Base-by-base conservation (phyloP, 2,797 vertebrate species). In the Arnoldichthys spilopterus region DNA sequence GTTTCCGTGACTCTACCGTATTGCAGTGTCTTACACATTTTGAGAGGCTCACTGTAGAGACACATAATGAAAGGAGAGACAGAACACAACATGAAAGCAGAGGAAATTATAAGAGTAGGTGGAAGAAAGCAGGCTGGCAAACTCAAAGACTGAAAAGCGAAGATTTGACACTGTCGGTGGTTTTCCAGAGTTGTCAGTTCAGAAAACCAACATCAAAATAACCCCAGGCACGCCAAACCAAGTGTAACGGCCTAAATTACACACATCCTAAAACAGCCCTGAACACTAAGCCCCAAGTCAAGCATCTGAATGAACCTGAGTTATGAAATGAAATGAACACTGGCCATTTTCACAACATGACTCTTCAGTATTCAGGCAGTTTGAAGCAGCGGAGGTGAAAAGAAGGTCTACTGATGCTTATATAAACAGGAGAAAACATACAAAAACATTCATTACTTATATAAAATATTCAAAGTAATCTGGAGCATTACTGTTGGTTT, bases 131-230 rank as follows among this genome's bases (percentile, higher is more conserved):
- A 22, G 24, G 20, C 47, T 30, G 28, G 16, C 59, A 70, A 56
- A 20, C 26, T 43, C n/a, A 62, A 30, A 62, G 30, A 20, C 30
- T n/a, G 26, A 75, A 49, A 45, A 9, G 8, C 63, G n/a, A 22
- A 64, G 54, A 40, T 47, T 62, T 6, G 18, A 32, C 45, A n/a
- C 59, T 34, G 64, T 72, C 40, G 6, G 74, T 63, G 68, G 69
- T 82, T 77, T 82, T 75, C 12, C 24, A 59, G 32, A 47, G 34
- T 68, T 79, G 54, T 63, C 20, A 67, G 58, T 71, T 77, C 22
- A 51, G 64, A 74, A 74, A 73, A 74, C 69, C 69, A 81, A n/a
- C 68, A 66, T 20, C 28, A 77, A 75, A 81, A 66, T 37, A 74
- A 74, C 53, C 30, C 70, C 49, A 71, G 20, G 24, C 40, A 80